These are phyloP conservation scores for Buceros bicornis DNA, from an alignment of 2,797 vertebrate genomes.

Conservation along the genomic window DNA sequence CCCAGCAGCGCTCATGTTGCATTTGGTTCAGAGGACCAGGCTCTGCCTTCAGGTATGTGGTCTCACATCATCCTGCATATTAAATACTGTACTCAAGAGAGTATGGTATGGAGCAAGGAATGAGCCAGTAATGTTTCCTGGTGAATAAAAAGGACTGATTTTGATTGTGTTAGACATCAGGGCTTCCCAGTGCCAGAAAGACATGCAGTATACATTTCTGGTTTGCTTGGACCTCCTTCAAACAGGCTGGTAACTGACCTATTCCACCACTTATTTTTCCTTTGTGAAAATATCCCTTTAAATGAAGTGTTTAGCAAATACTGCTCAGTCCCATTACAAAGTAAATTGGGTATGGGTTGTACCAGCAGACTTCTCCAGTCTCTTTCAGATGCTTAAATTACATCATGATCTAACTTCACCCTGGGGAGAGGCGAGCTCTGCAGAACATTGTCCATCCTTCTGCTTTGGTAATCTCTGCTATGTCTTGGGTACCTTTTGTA, in stretches of 20 bases:
- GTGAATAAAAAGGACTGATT: slow-evolving; percentile 36
- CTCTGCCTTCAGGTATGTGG: slow-evolving; percentile 4
- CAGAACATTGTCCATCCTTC: background rate
- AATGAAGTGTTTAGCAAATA: slow-evolving; percentile 57
- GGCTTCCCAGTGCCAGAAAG: slow-evolving; percentile 10
- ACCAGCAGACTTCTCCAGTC: slow-evolving; percentile 41
- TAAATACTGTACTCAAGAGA: slow-evolving; percentile 34
- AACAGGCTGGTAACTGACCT: slow-evolving; percentile 52
- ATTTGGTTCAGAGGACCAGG: background rate
- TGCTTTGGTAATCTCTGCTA: background rate
- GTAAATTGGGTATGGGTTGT: slow-evolving; percentile 21
- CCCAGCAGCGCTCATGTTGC: background rate
- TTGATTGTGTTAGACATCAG: slow-evolving; percentile 52
- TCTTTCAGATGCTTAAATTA: slow-evolving; percentile 54
- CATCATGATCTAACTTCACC: slow-evolving; percentile 43
- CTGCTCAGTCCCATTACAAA: slow-evolving; percentile 39
- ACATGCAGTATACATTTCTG: slow-evolving; percentile 15
- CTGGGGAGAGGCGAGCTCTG: background rate
- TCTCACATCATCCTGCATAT: background rate
- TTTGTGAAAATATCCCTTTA: slow-evolving; percentile 50
- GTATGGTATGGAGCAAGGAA: background rate
- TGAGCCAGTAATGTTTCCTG: slow-evolving; percentile 21
- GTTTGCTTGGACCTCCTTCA: slow-evolving; percentile 52
- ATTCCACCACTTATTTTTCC: slow-evolving; percentile 26
- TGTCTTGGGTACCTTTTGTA: background rate